phyloP scores from a whole-genome alignment of 92 coral and sea anemone species.

The Virgularia gustaviana region DNA sequence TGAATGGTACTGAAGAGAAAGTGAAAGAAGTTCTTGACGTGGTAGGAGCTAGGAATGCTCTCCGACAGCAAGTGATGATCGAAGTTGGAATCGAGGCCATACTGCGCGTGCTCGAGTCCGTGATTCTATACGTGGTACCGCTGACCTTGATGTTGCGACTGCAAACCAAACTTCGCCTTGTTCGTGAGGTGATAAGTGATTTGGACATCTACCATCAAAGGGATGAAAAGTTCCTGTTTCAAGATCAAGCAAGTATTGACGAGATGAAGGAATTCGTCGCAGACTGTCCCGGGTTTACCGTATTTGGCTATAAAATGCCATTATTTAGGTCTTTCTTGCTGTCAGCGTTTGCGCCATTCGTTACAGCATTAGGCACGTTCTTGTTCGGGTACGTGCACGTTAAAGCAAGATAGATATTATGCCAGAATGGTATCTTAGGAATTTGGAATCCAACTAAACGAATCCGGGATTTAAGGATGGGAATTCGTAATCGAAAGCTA shows the following conservation, averaged over 20 bases:
- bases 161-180: conserved; percentile 22
- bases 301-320: conserved; percentile 41
- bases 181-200: conserved; percentile 16
- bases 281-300: conserved; percentile 14
- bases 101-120: conserved; percentile 12
- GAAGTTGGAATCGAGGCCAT: conserved; percentile 33
- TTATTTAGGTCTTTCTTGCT: conserved; percentile 27
- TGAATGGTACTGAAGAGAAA: too few species aligned
- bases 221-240: conserved; percentile 24
- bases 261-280: conserved; percentile 10
- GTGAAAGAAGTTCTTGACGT: too few species aligned
- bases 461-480: not conserved
- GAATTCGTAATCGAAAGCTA: too few species aligned
- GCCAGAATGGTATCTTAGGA: too few species aligned
- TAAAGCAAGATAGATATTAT: not conserved
- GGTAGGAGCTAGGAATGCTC: too few species aligned
- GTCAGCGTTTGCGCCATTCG: conserved; percentile 20
- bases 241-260: conserved; percentile 8
- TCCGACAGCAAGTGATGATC: not conserved
- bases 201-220: conserved; percentile 25
- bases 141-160: conserved; percentile 31
- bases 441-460: not conserved
- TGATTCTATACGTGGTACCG: conserved; percentile 26
- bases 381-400: conserved; percentile 16
- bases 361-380: conserved; percentile 26